Conservation (phyloP, 2,888 invertebrate species). For the Erannis defoliaria region DNA sequence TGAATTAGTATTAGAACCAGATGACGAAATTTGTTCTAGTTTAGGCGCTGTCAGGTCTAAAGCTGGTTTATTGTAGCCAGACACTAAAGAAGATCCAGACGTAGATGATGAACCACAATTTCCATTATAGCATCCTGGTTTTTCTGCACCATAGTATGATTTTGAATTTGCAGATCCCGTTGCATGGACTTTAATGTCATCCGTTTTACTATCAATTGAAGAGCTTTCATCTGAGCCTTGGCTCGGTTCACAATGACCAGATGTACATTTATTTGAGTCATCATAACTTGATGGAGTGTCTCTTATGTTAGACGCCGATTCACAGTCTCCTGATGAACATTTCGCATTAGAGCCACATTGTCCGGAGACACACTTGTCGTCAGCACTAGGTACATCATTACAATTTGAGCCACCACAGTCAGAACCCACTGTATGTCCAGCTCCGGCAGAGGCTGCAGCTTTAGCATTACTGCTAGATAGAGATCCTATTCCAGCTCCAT, state of each 20-base stretch:
- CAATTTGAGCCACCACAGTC: constrained; percentile 61
- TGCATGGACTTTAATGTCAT: constrained; percentile 34
- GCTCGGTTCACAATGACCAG: constrained; percentile 49
- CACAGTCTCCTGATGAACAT: constrained; percentile 38
- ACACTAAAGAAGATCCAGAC: constrained; percentile 1
- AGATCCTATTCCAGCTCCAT: constrained; percentile 18
- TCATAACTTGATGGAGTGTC: constrained; percentile 15
- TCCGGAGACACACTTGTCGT: constrained; percentile 34
- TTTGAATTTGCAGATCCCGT: constrained; percentile 22
- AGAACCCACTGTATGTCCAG: constrained; percentile 44
- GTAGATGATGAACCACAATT: constrained; percentile 37
- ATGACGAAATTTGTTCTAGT: constrained; percentile 38
- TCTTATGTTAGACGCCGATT: constrained; percentile 12
- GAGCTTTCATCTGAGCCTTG: constrained; percentile 32
- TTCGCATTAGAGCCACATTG: constrained; percentile 34
- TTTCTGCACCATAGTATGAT: constrained; percentile 30
- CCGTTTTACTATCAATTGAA: constrained; percentile 30
- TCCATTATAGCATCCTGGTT: constrained; percentile 42
- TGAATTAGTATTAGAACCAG: constrained; percentile 20
- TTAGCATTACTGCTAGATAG: constrained; percentile 31
- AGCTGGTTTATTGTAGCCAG: constrained; percentile 54
- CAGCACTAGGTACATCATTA: constrained; percentile 31
- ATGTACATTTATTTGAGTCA: constrained; percentile 51
- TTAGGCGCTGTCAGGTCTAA: constrained; percentile 66
- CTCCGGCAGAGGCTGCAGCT: constrained; percentile 39